Percentiles rank a stretch among this genome's conserved stretches.
Evolutionary conservation across 2,888 invertebrate species (phyloP).

Genomic region (Alloplasta piceator): DNA sequence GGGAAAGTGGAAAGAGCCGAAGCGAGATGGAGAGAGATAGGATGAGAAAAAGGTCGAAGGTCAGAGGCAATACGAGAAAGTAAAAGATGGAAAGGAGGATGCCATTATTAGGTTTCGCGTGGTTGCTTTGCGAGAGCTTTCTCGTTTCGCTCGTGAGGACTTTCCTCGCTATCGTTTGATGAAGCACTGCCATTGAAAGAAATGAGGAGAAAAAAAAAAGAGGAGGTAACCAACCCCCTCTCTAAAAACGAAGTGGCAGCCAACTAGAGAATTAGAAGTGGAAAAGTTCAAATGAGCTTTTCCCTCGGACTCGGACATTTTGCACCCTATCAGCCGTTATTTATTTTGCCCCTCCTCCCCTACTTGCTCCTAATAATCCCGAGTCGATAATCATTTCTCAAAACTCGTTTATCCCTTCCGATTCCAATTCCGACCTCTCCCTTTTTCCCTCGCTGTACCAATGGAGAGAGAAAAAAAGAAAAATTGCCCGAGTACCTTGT

Average conservation of each 20-base stretch:
- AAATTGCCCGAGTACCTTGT: neutral
- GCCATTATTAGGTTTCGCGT: conserved; percentile 51
- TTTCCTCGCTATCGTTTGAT: conserved; percentile 19
- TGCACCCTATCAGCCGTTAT: neutral
- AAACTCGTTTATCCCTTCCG: conserved; percentile 38
- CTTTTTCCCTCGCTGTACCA: no score
- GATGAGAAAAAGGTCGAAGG: conserved; percentile 2
- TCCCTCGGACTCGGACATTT: neutral
- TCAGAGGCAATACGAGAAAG: conserved; percentile 44
- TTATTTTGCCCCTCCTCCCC: conserved; percentile 1
- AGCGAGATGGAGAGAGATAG: neutral
- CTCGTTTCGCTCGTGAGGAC: conserved; percentile 20
- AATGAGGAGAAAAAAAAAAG: conserved; percentile 26
- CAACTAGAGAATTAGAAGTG: conserved; percentile 46
- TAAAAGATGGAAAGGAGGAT: conserved; percentile 28
- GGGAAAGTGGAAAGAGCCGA: conserved; percentile 25
- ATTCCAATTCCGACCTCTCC: neutral
- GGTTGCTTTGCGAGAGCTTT: conserved; percentile 6
- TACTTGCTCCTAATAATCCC: conserved; percentile 20
- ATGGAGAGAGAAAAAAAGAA: neutral
- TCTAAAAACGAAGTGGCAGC: neutral
- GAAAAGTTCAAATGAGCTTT: conserved; percentile 55
- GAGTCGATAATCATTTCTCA: conserved; percentile 40
- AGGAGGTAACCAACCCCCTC: neutral
- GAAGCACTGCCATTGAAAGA: conserved; percentile 9